These are phyloP conservation scores for Drosophila mercatorum DNA, from an alignment of 2,888 invertebrate species.

Conservation along the genomic window DNA sequence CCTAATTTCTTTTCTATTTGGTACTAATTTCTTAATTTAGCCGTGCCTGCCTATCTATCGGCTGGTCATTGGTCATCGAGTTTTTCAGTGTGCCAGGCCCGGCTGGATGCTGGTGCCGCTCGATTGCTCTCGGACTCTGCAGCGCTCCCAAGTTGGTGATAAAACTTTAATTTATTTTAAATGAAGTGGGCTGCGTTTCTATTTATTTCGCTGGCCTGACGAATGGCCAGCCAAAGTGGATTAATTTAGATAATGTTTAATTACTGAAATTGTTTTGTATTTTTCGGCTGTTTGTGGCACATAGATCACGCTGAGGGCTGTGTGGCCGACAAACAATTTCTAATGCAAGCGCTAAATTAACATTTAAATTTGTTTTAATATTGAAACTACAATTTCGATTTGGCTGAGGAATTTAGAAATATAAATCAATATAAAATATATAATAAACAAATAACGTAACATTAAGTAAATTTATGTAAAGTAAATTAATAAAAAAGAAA, in stretches of 20 bases:
- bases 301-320: not conserved
- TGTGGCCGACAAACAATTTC: not conserved
- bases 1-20: conserved; percentile 81
- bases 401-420: too few species aligned
- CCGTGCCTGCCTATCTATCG: conserved; percentile 38
- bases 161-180: conserved; percentile 75
- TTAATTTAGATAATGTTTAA: conserved; percentile 62
- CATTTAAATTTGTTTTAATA: not conserved
- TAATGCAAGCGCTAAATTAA: not conserved
- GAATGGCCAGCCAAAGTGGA: conserved; percentile 47
- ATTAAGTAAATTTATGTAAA: too few species aligned
- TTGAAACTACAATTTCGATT: too few species aligned
- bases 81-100: conserved; percentile 53
- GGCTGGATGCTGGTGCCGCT: conserved; percentile 64
- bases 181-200: conserved; percentile 57
- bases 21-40: conserved; percentile 78
- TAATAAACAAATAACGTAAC: too few species aligned
- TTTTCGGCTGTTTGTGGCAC: not conserved
- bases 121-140: conserved; percentile 31
- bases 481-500: too few species aligned
- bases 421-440: too few species aligned
- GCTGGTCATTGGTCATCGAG: conserved; percentile 48
- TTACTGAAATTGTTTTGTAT: conserved; percentile 46
- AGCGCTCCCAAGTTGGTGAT: conserved; percentile 67
- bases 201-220: conserved; percentile 40